These are phyloP conservation scores for Plebejus argus DNA, from an alignment of 2,888 invertebrate genomes.

Conservation along the genomic window DNA sequence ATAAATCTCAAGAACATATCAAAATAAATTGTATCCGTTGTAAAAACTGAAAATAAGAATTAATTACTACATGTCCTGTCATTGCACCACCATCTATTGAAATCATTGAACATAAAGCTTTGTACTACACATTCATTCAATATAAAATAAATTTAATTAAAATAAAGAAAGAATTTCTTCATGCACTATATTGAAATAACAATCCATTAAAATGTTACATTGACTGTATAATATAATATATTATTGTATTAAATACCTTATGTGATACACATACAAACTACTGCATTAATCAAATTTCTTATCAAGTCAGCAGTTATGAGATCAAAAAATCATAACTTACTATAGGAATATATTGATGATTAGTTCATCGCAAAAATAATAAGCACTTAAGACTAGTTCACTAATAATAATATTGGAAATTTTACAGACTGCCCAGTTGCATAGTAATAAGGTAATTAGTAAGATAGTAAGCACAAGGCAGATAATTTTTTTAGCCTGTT, in stretches of 20 bases:
- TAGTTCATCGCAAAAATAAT: conserved; percentile 34
- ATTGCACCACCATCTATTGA: conserved; percentile 62
- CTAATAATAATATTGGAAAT: conserved; percentile 45
- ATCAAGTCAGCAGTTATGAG: conserved; percentile 62
- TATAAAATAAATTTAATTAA: conserved; percentile 50
- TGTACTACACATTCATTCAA: conserved; percentile 72
- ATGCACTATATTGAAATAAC: conserved; percentile 22
- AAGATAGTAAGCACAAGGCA: background rate
- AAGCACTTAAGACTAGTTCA: conserved; percentile 51
- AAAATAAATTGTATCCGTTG: conserved; percentile 45
- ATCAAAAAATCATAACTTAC: conserved; percentile 53
- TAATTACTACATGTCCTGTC: conserved; percentile 35
- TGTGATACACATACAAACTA: conserved; percentile 39
- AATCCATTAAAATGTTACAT: conserved; percentile 41
- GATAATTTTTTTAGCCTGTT: too few species aligned
- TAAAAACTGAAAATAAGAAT: conserved; percentile 35
- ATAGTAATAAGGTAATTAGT: background rate
- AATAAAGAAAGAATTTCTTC: background rate
- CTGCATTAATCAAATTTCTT: conserved; percentile 35
- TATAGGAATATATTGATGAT: conserved; percentile 37
- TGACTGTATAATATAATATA: conserved; percentile 34
- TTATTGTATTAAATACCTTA: conserved; percentile 47
- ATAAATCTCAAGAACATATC: conserved; percentile 73
- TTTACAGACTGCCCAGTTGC: conserved; percentile 43
- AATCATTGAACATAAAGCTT: conserved; percentile 50